Conservation (phyloP, 2,113 vertebrate genomes). For the Agelaius tricolor region DNA sequence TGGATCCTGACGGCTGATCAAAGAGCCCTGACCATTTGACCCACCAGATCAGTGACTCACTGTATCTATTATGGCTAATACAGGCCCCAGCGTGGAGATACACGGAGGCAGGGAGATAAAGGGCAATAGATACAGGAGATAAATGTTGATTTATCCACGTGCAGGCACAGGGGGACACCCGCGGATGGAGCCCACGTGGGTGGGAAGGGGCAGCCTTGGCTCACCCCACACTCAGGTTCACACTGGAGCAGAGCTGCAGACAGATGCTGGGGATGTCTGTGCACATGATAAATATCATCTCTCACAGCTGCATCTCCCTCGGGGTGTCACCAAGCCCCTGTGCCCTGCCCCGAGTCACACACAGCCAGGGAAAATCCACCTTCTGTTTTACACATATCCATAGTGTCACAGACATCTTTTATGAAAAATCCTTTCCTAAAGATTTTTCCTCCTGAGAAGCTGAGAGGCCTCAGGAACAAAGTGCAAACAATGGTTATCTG, state of each 20-base stretch:
- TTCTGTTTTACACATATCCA: fast-evolving
- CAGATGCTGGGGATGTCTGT: background rate
- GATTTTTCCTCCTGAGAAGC: no score
- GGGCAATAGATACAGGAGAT: constrained; percentile 13
- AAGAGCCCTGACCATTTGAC: constrained; percentile 84
- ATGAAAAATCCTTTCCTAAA: no score
- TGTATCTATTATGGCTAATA: constrained; percentile 71
- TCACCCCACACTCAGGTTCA: fast-evolving
- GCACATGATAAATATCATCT: fast-evolving
- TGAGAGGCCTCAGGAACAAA: no score
- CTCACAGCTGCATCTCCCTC: background rate
- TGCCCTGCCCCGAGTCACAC: fast-evolving
- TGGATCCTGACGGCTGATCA: constrained; percentile 84
- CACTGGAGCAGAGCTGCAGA: fast-evolving
- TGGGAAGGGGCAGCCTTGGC: background rate
- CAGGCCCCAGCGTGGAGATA: constrained; percentile 22
- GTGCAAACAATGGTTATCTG: no score
- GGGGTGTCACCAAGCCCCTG: background rate
- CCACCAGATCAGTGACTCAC: constrained; percentile 78
- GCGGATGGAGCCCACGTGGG: background rate
- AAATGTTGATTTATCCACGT: constrained; percentile 25
- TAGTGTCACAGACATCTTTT: no score
- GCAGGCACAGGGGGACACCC: background rate
- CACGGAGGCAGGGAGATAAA: constrained; percentile 17
- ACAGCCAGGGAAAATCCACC: background rate